A percentile compares a stretch with the other conserved stretches of the same genome.
Conservation (phyloP, 2,888 invertebrate genomes). For the Notodonta ziczac region DNA sequence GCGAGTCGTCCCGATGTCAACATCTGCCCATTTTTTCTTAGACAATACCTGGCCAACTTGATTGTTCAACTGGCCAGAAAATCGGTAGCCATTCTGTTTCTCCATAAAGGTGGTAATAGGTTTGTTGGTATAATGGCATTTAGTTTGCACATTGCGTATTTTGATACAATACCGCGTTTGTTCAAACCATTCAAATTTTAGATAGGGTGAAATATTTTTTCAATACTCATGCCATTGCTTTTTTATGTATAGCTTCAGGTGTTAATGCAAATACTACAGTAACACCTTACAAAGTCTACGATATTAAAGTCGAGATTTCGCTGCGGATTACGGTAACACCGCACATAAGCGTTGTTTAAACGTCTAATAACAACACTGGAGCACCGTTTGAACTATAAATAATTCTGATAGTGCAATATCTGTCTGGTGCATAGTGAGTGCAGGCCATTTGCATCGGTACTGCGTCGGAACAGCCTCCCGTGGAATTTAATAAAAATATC, state of each 20-base stretch:
- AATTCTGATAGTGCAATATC: conserved; percentile 70
- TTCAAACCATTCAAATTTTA: conserved; percentile 1
- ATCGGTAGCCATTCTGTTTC: conserved; percentile 74
- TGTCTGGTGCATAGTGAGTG: conserved; percentile 66
- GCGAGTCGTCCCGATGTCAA: conserved; percentile 66
- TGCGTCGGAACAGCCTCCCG: conserved; percentile 72
- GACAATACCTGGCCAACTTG: conserved; percentile 63
- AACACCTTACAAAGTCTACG: not conserved
- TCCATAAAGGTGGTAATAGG: conserved; percentile 60
- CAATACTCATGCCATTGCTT: not conserved
- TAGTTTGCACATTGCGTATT: conserved; percentile 52
- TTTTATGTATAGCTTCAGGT: not conserved
- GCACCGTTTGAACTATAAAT: conserved; percentile 73
- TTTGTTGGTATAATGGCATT: conserved; percentile 62
- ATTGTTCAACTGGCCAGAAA: conserved; percentile 83
- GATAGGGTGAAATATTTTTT: not conserved
- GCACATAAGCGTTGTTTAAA: conserved; percentile 49
- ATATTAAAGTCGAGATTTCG: conserved; percentile 4
- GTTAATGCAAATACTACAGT: not conserved
- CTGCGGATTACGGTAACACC: conserved; percentile 19
- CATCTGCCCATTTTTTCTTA: conserved; percentile 76
- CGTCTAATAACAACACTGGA: conserved; percentile 55
- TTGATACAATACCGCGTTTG: conserved; percentile 19
- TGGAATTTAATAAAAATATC: conserved; percentile 83
- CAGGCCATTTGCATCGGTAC: conserved; percentile 77